Percentiles rank a stretch among this genome's conserved stretches.
Evolutionary conservation across 2,888 invertebrate genomes (phyloP).

Genomic region (Melinaea menophilus): DNA sequence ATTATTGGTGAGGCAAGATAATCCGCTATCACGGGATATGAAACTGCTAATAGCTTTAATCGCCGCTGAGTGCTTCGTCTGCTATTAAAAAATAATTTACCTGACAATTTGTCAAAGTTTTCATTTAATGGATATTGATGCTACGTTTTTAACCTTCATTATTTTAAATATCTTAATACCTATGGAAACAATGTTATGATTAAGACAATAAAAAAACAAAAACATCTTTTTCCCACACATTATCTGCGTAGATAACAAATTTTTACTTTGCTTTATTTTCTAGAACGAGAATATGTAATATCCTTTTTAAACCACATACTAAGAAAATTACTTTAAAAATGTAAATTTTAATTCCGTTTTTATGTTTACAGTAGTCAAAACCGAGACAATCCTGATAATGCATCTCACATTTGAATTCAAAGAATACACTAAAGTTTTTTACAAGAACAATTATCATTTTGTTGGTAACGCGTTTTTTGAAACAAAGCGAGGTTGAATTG

Average conservation of each 20-base stretch:
- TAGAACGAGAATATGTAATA: neutral
- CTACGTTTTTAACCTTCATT: no score
- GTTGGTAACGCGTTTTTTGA: slow-evolving; percentile 14
- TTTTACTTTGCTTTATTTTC: neutral
- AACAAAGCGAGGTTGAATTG: slow-evolving; percentile 40
- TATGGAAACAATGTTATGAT: no score
- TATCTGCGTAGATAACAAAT: neutral
- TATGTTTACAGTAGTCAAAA: neutral
- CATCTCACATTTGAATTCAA: neutral
- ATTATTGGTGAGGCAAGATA: no score
- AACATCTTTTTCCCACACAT: no score
- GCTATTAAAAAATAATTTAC: no score
- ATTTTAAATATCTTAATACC: no score
- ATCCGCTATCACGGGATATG: no score
- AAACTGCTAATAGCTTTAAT: no score
- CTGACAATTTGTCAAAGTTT: no score
- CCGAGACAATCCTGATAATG: neutral
- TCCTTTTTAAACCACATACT: neutral
- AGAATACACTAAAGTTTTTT: slow-evolving; percentile 21
- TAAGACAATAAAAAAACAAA: no score
- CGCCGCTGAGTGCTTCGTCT: no score
- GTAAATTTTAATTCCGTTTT: slow-evolving; percentile 1
- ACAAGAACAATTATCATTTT: slow-evolving; percentile 35
- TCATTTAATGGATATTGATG: no score
- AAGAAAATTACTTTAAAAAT: neutral